These are phyloP conservation scores for Pseudeuparius sepicola DNA, from an alignment of 2,888 invertebrate genomes.

Conservation along the genomic window DNA sequence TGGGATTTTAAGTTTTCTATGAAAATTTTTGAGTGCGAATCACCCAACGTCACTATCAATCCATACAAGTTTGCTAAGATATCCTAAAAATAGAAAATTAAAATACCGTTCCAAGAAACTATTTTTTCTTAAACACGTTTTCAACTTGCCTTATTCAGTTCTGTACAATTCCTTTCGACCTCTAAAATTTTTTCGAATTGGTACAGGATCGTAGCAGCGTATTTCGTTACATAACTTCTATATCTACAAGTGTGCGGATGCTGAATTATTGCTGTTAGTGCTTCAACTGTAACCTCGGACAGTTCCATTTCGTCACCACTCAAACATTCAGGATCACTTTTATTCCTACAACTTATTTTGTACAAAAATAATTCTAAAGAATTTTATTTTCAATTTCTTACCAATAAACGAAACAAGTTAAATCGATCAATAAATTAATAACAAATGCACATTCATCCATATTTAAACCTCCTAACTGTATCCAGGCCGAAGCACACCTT, in stretches of 20 bases:
- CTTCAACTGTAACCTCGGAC: slow-evolving; percentile 53
- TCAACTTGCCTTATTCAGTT: slow-evolving; percentile 36
- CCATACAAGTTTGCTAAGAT: slow-evolving; percentile 57
- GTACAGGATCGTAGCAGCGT: slow-evolving; percentile 49
- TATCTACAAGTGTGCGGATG: slow-evolving; percentile 55
- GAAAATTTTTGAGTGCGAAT: slow-evolving; percentile 54
- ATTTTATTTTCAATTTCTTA: slow-evolving; percentile 26
- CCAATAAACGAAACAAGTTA: slow-evolving; percentile 39
- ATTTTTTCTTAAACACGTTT: no score
- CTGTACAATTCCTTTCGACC: slow-evolving; percentile 37
- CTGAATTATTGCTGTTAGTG: slow-evolving; percentile 47
- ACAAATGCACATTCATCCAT: slow-evolving; percentile 35
- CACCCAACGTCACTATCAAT: slow-evolving; percentile 58
- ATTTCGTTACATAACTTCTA: slow-evolving; percentile 40
- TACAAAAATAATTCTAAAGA: slow-evolving; percentile 5
- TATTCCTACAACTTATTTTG: slow-evolving; percentile 30
- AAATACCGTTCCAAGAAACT: no score
- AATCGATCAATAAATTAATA: slow-evolving; percentile 35
- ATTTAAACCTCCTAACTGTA: slow-evolving; percentile 45
- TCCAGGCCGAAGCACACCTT: slow-evolving; percentile 52
- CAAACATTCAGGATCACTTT: slow-evolving; percentile 41
- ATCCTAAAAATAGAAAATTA: slow-evolving; percentile 45
- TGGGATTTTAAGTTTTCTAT: slow-evolving; percentile 43
- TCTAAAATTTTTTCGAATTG: slow-evolving; percentile 46
- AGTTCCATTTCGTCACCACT: slow-evolving; percentile 46